Percentiles rank a stretch among this genome's conserved stretches.
Conservation (phyloP, 2,797 vertebrate species). For the Takifugu rubripes region DNA sequence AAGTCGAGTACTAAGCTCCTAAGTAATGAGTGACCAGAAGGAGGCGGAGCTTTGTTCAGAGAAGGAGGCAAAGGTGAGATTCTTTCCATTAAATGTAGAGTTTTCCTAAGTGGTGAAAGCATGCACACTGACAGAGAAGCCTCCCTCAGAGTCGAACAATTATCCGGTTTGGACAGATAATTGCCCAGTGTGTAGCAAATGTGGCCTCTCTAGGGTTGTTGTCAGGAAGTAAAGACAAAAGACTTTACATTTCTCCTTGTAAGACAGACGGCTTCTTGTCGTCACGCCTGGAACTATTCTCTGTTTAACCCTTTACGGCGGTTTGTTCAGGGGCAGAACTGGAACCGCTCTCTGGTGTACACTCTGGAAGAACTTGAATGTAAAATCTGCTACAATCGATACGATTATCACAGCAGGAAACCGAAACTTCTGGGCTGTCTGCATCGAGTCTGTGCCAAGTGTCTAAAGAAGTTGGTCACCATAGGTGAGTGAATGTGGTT, state of each 20-base stretch:
- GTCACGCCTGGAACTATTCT: background rate
- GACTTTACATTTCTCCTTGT: no score
- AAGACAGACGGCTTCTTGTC: no score
- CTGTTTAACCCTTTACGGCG: background rate
- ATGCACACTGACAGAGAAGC: no score
- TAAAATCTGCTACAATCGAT: slow-evolving; percentile 87
- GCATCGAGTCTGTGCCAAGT: slow-evolving; percentile 82
- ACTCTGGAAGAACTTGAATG: slow-evolving; percentile 81
- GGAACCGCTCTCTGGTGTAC: slow-evolving; percentile 59
- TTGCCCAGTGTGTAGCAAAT: no score
- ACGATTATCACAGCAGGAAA: slow-evolving; percentile 73
- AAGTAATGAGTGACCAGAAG: slow-evolving; percentile 44
- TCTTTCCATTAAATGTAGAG: slow-evolving; percentile 3
- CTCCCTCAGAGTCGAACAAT: no score
- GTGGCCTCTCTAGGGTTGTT: no score
- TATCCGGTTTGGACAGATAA: no score
- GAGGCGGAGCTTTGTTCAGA: slow-evolving; percentile 41
- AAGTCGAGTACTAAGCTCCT: slow-evolving; percentile 10
- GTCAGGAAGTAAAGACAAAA: no score
- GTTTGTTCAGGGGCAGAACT: slow-evolving; percentile 49
- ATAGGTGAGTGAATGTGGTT: slow-evolving; percentile 55
- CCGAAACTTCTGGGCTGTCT: slow-evolving; percentile 82
- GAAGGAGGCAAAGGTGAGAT: slow-evolving; percentile 53
- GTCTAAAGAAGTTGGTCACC: slow-evolving; percentile 83
- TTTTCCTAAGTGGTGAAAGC: no score